These are phyloP conservation scores for Progne subis DNA, from an alignment of 2,113 vertebrate species.

Conservation along the genomic window DNA sequence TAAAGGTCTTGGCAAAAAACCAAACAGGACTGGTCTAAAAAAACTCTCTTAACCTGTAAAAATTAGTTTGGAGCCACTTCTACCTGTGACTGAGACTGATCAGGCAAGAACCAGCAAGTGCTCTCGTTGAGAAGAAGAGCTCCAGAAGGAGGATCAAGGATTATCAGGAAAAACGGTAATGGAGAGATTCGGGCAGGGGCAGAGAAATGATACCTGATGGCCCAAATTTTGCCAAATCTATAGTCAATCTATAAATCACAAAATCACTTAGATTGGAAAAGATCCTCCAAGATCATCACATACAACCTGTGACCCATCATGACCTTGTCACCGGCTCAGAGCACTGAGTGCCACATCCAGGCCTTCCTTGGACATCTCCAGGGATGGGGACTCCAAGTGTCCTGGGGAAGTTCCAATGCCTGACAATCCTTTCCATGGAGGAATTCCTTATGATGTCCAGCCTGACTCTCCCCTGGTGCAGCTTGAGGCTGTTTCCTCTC, in stretches of 20 bases:
- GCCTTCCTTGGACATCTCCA: accelerated
- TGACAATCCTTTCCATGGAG: background rate
- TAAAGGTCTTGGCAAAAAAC: background rate
- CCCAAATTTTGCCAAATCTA: background rate
- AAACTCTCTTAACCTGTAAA: background rate
- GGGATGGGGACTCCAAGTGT: background rate
- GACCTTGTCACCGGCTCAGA: background rate
- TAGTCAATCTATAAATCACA: background rate
- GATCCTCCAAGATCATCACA: background rate
- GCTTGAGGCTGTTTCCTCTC: accelerated
- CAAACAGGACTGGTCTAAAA: background rate
- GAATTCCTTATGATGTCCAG: background rate
- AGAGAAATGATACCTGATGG: accelerated
- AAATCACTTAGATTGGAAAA: background rate
- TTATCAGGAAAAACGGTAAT: background rate
- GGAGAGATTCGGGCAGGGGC: background rate
- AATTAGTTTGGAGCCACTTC: background rate
- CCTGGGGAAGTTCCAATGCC: background rate
- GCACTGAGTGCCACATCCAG: background rate
- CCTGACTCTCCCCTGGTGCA: background rate
- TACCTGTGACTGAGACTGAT: background rate
- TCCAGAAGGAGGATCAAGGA: background rate
- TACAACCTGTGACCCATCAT: background rate
- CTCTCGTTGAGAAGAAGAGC: background rate
- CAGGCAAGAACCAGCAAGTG: background rate